Base-by-base conservation (phyloP, 35 echinoderm and acorn worm genomes). In the Heliocidaris tuberculata region DNA sequence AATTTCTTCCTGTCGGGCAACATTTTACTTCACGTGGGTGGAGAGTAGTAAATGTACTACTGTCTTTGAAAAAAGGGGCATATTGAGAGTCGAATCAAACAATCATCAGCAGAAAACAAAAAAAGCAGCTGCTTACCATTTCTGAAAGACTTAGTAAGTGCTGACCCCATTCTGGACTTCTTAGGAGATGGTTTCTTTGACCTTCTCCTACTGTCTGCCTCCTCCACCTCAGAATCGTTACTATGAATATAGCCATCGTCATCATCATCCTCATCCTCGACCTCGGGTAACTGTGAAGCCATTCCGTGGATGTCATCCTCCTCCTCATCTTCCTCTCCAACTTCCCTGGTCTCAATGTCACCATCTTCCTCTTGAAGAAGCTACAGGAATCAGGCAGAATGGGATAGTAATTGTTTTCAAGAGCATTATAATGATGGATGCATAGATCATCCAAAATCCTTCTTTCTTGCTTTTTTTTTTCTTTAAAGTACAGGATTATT, bases 221-320 rank as follows among this genome's bases (percentile, higher is more conserved):
- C 19, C 30, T 59, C 29, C 31, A 35, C n/a, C 13, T 59, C 30
- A 30, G 21, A 9, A 48, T 88, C 17, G 71, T 7, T 48, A 27
- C 13, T 17, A n/a, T n/a, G 9, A 27, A 89, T 30, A 30, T 4
- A 47, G n/a, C n/a, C 85, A 86, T 86, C 32, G 2, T 89, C 87
- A 42, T 32, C 87, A 8, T 89, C 87, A 47, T 47, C 87, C 50
- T 93, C 94, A 92, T 95, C 95, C 86, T 35, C 31, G 54, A 85
- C 85, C 13, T 49, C 89, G 6, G 27, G 30, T 31, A 97, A 61
- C 86, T 97, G 95, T 15, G 95, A 96, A 30, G 89, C 95, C 54
- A 97, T 85, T 31, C 97, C 97, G 85, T 97, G 97, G 56, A 85
- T 90, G 31, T 97, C 96, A 42, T 89, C 87, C 4, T 89, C 87